Conservation (phyloP, 2,888 invertebrate genomes). For the Hoplodrina ambigua region DNA sequence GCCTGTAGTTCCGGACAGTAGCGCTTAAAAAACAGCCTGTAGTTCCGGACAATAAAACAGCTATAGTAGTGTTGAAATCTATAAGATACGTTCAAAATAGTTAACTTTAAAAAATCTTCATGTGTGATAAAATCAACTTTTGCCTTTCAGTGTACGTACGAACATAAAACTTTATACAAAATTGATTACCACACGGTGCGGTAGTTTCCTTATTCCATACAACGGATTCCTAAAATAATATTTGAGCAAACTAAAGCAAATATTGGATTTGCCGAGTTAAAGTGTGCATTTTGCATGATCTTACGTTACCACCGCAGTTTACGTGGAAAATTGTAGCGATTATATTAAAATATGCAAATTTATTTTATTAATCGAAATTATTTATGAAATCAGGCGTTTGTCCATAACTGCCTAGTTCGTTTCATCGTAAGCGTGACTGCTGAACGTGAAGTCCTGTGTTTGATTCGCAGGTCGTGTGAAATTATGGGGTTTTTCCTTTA, state of each 20-base stretch:
- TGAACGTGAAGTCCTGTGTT: no score
- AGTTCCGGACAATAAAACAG: no score
- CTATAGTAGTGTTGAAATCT: no score
- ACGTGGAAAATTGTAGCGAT: constrained; percentile 3
- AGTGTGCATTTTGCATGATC: constrained; percentile 37
- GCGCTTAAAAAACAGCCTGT: no score
- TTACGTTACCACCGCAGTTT: constrained; percentile 5
- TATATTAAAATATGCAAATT: constrained; percentile 27
- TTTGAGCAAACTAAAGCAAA: constrained; percentile 32
- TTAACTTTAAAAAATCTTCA: no score
- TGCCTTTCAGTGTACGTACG: no score
- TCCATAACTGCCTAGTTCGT: neutral
- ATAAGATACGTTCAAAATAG: no score
- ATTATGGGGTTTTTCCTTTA: no score
- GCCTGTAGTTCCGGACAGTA: no score
- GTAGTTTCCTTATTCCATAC: neutral
- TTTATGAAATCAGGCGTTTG: constrained; percentile 28
- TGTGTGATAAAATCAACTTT: no score
- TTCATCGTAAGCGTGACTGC: no score
- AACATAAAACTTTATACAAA: constrained; percentile 1
- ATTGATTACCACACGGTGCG: neutral
- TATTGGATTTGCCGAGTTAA: constrained; percentile 18
- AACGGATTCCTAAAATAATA: constrained; percentile 27
- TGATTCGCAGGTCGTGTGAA: no score
- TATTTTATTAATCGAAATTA: constrained; percentile 17